Conservation (phyloP, 2,888 invertebrate genomes). For the Microctonus hyperodae region DNA sequence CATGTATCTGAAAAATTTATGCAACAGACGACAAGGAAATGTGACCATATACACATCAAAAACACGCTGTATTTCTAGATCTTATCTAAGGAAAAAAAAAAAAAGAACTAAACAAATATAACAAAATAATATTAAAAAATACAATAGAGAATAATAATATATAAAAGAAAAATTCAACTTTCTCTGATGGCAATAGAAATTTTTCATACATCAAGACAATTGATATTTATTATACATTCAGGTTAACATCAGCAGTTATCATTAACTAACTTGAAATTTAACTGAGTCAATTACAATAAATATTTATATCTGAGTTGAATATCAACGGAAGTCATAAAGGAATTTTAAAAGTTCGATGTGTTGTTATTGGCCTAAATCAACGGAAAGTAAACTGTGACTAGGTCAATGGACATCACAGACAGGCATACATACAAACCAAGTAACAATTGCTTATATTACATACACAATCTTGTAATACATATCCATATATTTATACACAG, state of each 20-base stretch:
- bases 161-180: neutral
- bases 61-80: neutral
- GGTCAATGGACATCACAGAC: slow-evolving; percentile 25
- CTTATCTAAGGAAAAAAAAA: neutral
- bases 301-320: neutral
- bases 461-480: too few species aligned
- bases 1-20: neutral
- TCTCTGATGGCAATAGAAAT: neutral
- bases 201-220: neutral
- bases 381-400: slow-evolving; percentile 30
- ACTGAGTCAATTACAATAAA: neutral
- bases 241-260: neutral
- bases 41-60: neutral
- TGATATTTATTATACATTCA: neutral
- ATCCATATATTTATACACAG: too few species aligned
- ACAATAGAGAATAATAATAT: neutral
- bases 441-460: slow-evolving; percentile 21
- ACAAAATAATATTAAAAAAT: neutral
- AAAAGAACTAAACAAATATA: neutral
- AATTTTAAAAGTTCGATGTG: slow-evolving; percentile 35
- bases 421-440: too few species aligned
- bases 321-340: neutral
- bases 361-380: slow-evolving; percentile 45
- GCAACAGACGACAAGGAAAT: neutral
- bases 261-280: neutral